Evolutionary conservation across 2,797 vertebrate species (phyloP).

Genomic region (Clarias laeviceps): DNA sequence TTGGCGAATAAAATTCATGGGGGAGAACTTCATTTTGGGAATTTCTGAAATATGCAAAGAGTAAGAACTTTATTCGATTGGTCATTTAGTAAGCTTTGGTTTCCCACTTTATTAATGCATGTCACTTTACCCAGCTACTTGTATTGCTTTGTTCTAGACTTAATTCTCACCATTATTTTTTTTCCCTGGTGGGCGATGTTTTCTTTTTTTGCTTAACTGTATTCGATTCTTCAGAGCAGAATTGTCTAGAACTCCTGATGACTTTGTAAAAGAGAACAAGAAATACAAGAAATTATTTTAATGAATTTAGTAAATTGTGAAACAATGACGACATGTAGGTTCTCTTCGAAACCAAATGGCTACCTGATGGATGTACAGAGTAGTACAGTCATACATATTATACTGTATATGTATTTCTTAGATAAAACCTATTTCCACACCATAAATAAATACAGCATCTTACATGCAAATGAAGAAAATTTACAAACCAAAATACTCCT

Average conservation of each 20-base stretch:
- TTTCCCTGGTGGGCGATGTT: slow-evolving; percentile 38
- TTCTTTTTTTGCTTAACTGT: slow-evolving; percentile 56
- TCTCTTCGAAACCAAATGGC: neutral
- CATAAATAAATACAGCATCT: neutral
- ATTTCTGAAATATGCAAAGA: slow-evolving; percentile 19
- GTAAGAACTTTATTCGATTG: neutral
- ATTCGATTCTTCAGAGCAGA: slow-evolving; percentile 55
- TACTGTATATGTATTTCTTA: neutral
- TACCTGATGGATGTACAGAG: neutral
- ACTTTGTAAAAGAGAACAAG: slow-evolving; percentile 43
- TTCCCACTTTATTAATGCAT: too few species aligned
- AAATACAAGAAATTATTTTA: neutral
- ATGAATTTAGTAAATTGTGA: slow-evolving; percentile 3
- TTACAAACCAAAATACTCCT: neutral
- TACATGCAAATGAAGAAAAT: neutral
- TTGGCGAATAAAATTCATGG: neutral
- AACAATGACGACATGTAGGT: neutral
- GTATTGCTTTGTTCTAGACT: neutral
- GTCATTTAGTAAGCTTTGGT: neutral
- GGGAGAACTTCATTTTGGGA: neutral
- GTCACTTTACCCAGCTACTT: neutral
- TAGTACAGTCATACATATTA: neutral
- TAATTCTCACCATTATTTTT: slow-evolving; percentile 31
- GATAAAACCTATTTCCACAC: neutral
- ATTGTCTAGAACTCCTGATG: slow-evolving; percentile 50